Evolutionary conservation across 1,140 invertebrate species (phyloP), one percentile per base, ranked within the genome.

Genomic region (Lithobius niger): DNA sequence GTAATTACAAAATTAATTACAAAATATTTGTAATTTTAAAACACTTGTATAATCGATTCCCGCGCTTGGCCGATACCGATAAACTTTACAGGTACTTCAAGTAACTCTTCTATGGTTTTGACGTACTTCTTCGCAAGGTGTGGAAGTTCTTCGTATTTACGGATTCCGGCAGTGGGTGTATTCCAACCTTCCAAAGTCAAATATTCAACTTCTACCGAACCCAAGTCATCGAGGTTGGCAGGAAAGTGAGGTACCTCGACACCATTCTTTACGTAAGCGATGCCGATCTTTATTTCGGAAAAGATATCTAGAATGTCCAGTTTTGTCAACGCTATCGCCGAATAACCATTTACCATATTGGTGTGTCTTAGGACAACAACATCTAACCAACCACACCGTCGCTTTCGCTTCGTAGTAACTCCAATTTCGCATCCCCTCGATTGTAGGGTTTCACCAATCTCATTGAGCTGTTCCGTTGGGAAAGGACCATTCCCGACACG

Each of bases 301-400:
- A 99, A 79, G 1, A 79, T 82, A 71, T 99, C 96, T 57, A 99
- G 73, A 60, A 99, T 95, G 68, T 99, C 97, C 52, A 99, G 70
- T 71, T 99, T 99, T 0, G 96, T 99, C 36, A 99, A 65, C 65
- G 92, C 96, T 65, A 87, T 66, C 78, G 71, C 76, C 28, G 79
- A 76, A 64, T 89, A 99, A 56, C 95, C 96, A 74, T 99, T 99
- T 56, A 99, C 88, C 76, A 94, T 83, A 28, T 83, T 79, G 0
- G 94, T 93, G 67, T 94, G 96, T 61, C 82, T 78, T 0, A 99
- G 77, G 47, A 98, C 75, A 31, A 89, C 82, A 27, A 96, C 76
- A 74, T 99, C 97, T 10, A 99, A 74, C 97, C 97, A 99, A 42
- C 97, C 97, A 68, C 95, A 98, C n/a, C 96, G 78, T 36, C 97